Evolutionary conservation across 2,797 vertebrate genomes (phyloP).

Genomic region (Muscicapa comitata): DNA sequence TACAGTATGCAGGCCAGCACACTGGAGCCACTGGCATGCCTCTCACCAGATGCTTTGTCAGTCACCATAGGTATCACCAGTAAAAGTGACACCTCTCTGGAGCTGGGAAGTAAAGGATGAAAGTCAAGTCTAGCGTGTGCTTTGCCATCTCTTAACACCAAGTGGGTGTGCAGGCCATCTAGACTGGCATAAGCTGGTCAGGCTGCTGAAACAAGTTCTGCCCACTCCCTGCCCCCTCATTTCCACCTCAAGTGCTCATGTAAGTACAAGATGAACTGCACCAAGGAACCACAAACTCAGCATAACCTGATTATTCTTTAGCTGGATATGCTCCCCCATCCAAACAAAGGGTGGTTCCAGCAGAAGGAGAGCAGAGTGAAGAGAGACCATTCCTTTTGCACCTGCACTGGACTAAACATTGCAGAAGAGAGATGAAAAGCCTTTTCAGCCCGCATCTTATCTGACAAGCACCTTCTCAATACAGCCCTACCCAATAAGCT

Average conservation of each 20-base stretch:
- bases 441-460: neutral
- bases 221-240: neutral
- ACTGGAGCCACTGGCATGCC: neutral
- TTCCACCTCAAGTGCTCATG: neutral
- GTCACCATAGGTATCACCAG: neutral
- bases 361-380: neutral
- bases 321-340: neutral
- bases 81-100: neutral
- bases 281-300: neutral
- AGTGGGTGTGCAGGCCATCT: neutral
- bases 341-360: neutral
- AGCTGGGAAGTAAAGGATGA: neutral
- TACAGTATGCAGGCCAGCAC: neutral
- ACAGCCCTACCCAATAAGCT: neutral
- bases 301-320: neutral
- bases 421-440: neutral
- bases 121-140: fast-evolving
- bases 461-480: neutral
- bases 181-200: neutral
- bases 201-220: neutral
- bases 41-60: neutral
- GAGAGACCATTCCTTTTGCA: neutral
- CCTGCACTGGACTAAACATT: neutral
- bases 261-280: neutral
- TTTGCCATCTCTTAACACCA: neutral